phyloP scores from a whole-genome alignment of 2,113 vertebrate genomes.

The Redunca redunca region DNA sequence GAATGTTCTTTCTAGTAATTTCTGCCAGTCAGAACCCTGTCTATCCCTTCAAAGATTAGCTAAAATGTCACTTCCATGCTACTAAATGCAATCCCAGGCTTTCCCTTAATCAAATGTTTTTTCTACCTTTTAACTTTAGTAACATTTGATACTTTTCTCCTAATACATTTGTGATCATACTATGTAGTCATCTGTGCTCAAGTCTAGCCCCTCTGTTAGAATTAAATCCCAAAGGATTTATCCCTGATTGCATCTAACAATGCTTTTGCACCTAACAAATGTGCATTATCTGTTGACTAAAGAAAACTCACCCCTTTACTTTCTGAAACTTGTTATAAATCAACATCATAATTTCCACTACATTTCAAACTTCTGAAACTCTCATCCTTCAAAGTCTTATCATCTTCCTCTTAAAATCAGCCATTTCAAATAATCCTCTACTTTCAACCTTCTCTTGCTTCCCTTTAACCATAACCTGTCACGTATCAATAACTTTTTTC shows the following conservation, averaged over 20 bases:
- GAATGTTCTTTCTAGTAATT: constrained; percentile 2
- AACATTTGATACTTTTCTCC: constrained; percentile 12
- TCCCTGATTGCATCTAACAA: neutral
- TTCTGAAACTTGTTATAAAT: constrained; percentile 49
- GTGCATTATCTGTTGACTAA: neutral
- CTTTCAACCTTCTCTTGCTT: neutral
- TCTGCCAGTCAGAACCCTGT: neutral
- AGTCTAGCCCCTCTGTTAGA: neutral
- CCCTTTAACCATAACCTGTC: neutral
- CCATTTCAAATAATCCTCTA: constrained; percentile 7
- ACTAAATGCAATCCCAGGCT: neutral
- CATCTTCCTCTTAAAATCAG: neutral
- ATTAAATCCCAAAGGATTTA: constrained; percentile 1
- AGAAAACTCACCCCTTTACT: neutral
- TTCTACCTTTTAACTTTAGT: neutral
- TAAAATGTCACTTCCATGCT: neutral
- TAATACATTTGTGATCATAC: neutral
- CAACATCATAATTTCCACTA: neutral
- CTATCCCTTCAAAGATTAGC: neutral
- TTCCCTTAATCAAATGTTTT: neutral
- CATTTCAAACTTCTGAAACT: constrained; percentile 19
- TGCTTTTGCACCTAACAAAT: constrained; percentile 20
- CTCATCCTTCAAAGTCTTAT: neutral
- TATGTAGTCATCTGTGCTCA: neutral
- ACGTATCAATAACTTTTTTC: neutral